phyloP scores from a whole-genome alignment of 2,888 invertebrate genomes.

The Ommatoiulus sabulosus region DNA sequence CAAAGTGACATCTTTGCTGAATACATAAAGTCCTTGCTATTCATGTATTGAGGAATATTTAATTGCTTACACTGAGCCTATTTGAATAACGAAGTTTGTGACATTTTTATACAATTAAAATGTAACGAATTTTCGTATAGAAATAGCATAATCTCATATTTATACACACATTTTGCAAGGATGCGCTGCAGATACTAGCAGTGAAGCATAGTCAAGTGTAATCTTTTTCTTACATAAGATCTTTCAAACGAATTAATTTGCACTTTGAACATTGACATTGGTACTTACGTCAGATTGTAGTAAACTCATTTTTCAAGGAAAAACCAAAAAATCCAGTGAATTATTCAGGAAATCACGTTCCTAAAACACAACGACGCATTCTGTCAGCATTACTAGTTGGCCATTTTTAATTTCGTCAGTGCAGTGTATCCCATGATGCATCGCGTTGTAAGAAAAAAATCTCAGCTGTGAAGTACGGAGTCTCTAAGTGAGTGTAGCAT shows the following conservation, averaged over 20 bases:
- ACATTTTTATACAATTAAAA: too few species aligned
- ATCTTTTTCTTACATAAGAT: background rate
- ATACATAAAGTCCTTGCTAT: too few species aligned
- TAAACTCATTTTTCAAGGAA: background rate
- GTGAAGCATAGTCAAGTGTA: too few species aligned
- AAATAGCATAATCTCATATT: background rate
- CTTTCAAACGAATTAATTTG: background rate
- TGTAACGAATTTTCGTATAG: too few species aligned
- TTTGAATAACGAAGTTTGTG: too few species aligned
- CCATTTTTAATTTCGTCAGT: background rate
- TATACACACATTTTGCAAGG: background rate
- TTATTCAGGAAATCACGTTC: background rate
- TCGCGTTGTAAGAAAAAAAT: background rate
- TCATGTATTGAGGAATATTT: too few species aligned
- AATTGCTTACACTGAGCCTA: too few species aligned
- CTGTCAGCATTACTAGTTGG: background rate
- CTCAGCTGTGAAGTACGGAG: background rate
- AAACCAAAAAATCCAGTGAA: background rate
- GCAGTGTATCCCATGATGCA: slow-evolving; percentile 1
- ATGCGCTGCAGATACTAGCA: background rate
- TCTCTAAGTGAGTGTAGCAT: too few species aligned
- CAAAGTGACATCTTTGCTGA: too few species aligned
- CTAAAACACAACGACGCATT: background rate
- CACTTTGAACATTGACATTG: background rate
- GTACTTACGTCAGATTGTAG: background rate